These are phyloP conservation scores for Tenebrosternarchus preto DNA, from an alignment of 2,113 vertebrate species.

Conservation along the genomic window DNA sequence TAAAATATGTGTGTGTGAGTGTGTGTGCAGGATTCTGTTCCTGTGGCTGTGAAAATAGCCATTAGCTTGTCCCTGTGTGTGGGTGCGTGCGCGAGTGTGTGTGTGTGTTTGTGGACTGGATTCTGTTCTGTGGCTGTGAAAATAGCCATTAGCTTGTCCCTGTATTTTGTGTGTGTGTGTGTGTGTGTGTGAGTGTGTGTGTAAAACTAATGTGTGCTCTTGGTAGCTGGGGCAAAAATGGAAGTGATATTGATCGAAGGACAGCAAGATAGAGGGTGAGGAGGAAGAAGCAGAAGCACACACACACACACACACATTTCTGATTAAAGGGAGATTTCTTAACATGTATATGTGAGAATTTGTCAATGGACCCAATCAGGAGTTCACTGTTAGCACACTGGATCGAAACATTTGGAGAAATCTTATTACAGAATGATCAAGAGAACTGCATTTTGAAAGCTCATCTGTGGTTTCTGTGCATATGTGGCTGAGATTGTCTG, in stretches of 20 bases:
- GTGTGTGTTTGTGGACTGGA: conserved; percentile 12
- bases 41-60: conserved; percentile 32
- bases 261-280: background rate
- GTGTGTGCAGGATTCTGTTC: conserved; percentile 24
- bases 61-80: conserved; percentile 31
- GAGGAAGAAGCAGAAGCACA: background rate
- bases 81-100: no score
- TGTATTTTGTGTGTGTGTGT: conserved; percentile 21
- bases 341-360: no score
- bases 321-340: no score
- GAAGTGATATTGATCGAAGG: conserved; percentile 11
- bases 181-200: conserved; percentile 34
- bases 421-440: no score
- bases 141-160: conserved; percentile 32
- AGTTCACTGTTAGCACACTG: no score
- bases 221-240: background rate
- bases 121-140: conserved; percentile 35
- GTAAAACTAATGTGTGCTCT: conserved; percentile 12
- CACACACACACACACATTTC: conserved; percentile 2
- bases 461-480: background rate
- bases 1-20: conserved; percentile 50
- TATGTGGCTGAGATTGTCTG: background rate
- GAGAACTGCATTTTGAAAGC: no score
- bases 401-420: no score
- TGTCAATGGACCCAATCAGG: no score